These are phyloP conservation scores for Remorina albescens DNA, from an alignment of 2,797 vertebrate genomes.

Conservation along the genomic window DNA sequence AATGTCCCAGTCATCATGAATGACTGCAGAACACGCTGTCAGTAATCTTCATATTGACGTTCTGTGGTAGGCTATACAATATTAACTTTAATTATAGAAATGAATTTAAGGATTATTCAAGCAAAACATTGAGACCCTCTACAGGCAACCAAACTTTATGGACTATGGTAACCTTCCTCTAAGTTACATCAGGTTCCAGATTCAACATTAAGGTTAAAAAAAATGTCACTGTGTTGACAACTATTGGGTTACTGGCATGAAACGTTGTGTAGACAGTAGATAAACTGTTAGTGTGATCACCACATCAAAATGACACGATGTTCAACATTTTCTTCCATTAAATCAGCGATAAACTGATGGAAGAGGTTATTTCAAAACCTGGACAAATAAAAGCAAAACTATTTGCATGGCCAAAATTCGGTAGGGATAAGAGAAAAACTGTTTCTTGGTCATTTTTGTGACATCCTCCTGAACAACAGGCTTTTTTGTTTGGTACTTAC, in stretches of 20 bases:
- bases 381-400: not conserved
- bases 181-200: not conserved
- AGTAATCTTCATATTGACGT: not conserved
- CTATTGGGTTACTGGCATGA: not conserved
- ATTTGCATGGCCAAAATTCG: not conserved
- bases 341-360: not conserved
- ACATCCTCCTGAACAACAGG: not conserved
- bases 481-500: not conserved
- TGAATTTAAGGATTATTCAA: not conserved
- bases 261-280: not conserved
- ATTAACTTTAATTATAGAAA: too few species aligned
- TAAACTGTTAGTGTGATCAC: not conserved
- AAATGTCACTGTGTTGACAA: not conserved
- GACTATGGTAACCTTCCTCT: not conserved
- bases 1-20: not conserved
- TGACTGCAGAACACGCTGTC: not conserved
- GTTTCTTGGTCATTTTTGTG: not conserved
- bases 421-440: not conserved
- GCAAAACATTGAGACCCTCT: not conserved
- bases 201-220: not conserved
- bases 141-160: not conserved
- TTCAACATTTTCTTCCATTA: not conserved
- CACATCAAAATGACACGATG: not conserved
- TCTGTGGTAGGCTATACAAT: not conserved
- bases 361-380: not conserved